Base-by-base conservation (phyloP, 2,797 vertebrate genomes). In the Sebastes hubbsi region DNA sequence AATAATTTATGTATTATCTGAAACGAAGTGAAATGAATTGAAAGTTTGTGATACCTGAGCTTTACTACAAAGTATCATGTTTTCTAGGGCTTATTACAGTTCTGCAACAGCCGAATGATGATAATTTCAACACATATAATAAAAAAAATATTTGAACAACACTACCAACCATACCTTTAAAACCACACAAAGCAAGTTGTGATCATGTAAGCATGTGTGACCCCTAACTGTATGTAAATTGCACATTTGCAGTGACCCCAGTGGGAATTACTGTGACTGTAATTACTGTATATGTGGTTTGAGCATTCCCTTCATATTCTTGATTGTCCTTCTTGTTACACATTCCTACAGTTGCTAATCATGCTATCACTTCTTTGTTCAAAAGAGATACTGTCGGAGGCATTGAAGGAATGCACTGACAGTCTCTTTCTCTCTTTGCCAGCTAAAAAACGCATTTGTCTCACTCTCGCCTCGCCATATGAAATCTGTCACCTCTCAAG, bases 261-360 rank as follows among this genome's bases (percentile, higher is more conserved):
- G 34, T 30, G 34, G 36, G 12, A 72, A 72, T 68, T 56, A 22
- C 4, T 55, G 60, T 42, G 29, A 71, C 62, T 62, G 20, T 80
- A n/a, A 69, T 83, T 72, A 42, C 14, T 42, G 14, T 42, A 59
- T 11, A 36, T 56, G 12, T 61, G 20, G 55, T 59, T 20, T 46
- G 42, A 75, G 29, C 16, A 70, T 77, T 64, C 59, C 55, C 49
- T 62, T 20, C 29, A 67, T 77, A 72, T 69, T 46, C 25, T 18
- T 73, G 36, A 60, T 29, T 68, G 72, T 71, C 54, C 16, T 30
- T 77, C 8, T 62, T 58, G 8, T 78, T 62, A 4, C 20, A 59
- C 46, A 20, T 20, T 49, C 18, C 8, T 49, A 49, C 18, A 49
- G 46, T 49, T 49, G 8, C 46, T 49, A 49, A 49, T 49, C 46